Base-by-base conservation (phyloP, 2,797 vertebrate species). In the Chrysocyon brachyurus region DNA sequence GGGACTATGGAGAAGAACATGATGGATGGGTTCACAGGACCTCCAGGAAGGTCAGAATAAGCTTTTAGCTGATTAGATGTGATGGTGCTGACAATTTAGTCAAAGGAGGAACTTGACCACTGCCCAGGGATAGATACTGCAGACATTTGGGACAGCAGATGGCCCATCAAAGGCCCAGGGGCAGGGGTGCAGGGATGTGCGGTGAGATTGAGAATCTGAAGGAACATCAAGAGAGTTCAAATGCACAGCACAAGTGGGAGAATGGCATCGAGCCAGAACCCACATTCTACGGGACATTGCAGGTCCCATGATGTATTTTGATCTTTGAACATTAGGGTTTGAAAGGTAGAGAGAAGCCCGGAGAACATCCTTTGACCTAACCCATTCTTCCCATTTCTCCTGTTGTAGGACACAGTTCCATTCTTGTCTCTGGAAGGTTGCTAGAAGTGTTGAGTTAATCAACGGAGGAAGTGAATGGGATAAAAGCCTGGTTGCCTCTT, bases 151-250 rank as follows among this genome's bases (percentile, higher is more conserved):
- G 15, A 26, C 40, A 72, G 26, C 4, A 68, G 52, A 49, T 40
- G 49, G 17, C 52, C 12, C 36, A 4, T 54, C 16, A n/a, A 66
- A 33, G 40, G 82, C 21, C 26, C 5, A 2, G 10, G 26, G 33
- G n/a, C n/a, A 36, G 21, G n/a, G 5, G n/a, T 0, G 8, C 3
- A 2, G 5, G 24, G 22, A 33, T 5, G 33, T 14, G 12, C 0
- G 46, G 36, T 68, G 40, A 28, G 61, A 79, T 19, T 70, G 66
- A 61, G 31, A 24, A 52, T 19, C 17, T 59, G 33, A n/a, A 83
- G 21, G 77, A 64, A 83, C 5, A 57, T 14, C 19, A 33, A 24
- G 21, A 49, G 72, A 21, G 0, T 52, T 72, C 12, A 1, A 61
- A 22, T 16, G 56, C 8, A 26, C 22, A 87, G 57, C 66, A 33